Evolutionary conservation across 1,140 invertebrate species (phyloP).

Genomic region (Potamilus streckersoni): DNA sequence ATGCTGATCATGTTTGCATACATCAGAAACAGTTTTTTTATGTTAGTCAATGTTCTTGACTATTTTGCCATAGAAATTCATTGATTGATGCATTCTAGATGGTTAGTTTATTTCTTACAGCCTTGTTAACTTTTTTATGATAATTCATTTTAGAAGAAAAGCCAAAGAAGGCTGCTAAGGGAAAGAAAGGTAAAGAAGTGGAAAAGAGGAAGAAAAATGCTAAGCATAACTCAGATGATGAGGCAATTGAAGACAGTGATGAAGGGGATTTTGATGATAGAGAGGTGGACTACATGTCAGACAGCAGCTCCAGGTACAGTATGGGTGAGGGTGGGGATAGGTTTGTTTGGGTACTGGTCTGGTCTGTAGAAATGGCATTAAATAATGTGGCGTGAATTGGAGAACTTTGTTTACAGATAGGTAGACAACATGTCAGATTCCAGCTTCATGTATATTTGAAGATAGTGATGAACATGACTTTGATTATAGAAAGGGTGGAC

Average conservation of each 20-base stretch:
- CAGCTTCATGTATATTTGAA: slow-evolving; percentile 84
- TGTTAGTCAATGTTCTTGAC: too few relatives aligned
- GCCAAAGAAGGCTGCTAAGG: slow-evolving; percentile 40
- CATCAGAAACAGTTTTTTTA: too few relatives aligned
- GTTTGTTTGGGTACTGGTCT: too few relatives aligned
- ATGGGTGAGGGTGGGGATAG: too few relatives aligned
- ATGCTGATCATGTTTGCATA: too few relatives aligned
- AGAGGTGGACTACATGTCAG: slow-evolving; percentile 77
- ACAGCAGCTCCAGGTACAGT: slow-evolving; percentile 8
- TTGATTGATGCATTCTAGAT: too few relatives aligned
- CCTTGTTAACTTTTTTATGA: not conserved
- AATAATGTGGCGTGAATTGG: slow-evolving; percentile 39
- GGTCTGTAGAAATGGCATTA: too few relatives aligned
- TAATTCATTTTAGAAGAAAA: slow-evolving; percentile 33
- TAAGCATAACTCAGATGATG: slow-evolving; percentile 79
- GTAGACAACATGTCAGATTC: slow-evolving; percentile 84
- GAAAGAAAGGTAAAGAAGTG: slow-evolving; percentile 40
- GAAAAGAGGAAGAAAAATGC: slow-evolving; percentile 80
- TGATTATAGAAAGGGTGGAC: too few relatives aligned
- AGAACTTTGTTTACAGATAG: slow-evolving; percentile 69
- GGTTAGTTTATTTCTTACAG: too few relatives aligned
- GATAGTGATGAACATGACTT: slow-evolving; percentile 85
- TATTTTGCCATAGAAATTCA: too few relatives aligned
- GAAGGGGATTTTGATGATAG: slow-evolving; percentile 95
- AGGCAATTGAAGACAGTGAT: slow-evolving; percentile 95